Evolutionary conservation across 2,113 vertebrate species (phyloP).

Genomic region (Lasiurus borealis): DNA sequence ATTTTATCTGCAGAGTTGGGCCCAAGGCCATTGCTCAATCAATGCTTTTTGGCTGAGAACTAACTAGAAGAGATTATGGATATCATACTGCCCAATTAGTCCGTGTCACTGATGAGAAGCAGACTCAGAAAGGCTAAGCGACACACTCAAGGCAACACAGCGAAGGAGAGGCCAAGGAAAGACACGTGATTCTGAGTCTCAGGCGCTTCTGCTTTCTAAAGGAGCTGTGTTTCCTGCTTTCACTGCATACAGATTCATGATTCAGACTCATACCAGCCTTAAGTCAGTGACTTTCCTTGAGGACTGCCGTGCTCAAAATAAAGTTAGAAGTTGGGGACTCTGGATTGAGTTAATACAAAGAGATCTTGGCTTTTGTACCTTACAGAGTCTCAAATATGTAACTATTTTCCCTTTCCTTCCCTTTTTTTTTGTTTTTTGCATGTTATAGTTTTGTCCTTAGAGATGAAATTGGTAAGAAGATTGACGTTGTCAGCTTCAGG

Average conservation of each 20-base stretch:
- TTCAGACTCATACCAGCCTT: neutral
- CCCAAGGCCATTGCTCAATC: neutral
- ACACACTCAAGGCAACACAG: neutral
- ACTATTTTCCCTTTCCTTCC: neutral
- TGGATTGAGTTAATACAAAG: conserved; percentile 7
- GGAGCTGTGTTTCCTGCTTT: neutral
- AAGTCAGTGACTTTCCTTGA: neutral
- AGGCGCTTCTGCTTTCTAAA: neutral
- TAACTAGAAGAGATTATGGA: neutral
- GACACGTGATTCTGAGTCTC: too few relatives aligned
- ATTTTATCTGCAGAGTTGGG: neutral
- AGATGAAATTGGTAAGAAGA: conserved; percentile 43
- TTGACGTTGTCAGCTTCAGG: conserved; percentile 53
- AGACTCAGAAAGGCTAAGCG: neutral
- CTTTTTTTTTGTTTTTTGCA: neutral
- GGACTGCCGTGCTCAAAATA: neutral
- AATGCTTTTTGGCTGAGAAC: neutral
- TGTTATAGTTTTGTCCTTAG: neutral
- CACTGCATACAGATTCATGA: neutral
- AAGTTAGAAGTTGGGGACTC: neutral
- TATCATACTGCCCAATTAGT: neutral
- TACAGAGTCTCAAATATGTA: conserved; percentile 40
- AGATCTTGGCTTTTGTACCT: conserved; percentile 30
- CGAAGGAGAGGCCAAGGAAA: too few relatives aligned
- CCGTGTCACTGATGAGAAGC: neutral